Percentiles rank a stretch among this genome's conserved stretches.
Conservation (phyloP, 2,888 invertebrate species). For the Scelioninae gen. 2 region DNA sequence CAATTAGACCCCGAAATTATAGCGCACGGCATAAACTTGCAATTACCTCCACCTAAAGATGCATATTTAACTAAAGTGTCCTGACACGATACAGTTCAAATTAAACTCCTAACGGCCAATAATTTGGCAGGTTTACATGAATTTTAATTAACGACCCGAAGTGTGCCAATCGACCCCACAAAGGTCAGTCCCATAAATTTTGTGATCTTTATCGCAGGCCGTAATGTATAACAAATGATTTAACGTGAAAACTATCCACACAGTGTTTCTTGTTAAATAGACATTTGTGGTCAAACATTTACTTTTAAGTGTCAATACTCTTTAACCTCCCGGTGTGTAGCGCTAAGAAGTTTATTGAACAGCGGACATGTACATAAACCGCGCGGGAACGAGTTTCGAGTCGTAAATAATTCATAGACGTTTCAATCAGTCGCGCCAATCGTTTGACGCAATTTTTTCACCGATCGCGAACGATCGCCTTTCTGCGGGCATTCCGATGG, state of each 20-base stretch:
- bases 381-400: slow-evolving; percentile 19
- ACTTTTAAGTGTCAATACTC: slow-evolving; percentile 34
- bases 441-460: slow-evolving; percentile 16
- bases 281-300: slow-evolving; percentile 42
- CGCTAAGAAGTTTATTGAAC: slow-evolving; percentile 35
- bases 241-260: slow-evolving; percentile 7
- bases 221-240: slow-evolving; percentile 8
- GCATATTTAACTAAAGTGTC: no score
- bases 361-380: slow-evolving; percentile 24
- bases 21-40: no score
- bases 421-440: slow-evolving; percentile 32
- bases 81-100: no score
- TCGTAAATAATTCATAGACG: slow-evolving; percentile 40
- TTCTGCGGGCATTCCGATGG: background rate
- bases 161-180: background rate
- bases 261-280: slow-evolving; percentile 33
- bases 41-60: no score
- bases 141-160: background rate
- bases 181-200: slow-evolving; percentile 21
- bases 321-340: slow-evolving; percentile 23
- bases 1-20: no score
- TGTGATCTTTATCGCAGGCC: background rate
- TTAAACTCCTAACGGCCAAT: background rate
- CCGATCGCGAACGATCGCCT: background rate
- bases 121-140: background rate